These are phyloP conservation scores for Drymodes brunneopygia DNA, from an alignment of 2,113 vertebrate species.

Conservation along the genomic window DNA sequence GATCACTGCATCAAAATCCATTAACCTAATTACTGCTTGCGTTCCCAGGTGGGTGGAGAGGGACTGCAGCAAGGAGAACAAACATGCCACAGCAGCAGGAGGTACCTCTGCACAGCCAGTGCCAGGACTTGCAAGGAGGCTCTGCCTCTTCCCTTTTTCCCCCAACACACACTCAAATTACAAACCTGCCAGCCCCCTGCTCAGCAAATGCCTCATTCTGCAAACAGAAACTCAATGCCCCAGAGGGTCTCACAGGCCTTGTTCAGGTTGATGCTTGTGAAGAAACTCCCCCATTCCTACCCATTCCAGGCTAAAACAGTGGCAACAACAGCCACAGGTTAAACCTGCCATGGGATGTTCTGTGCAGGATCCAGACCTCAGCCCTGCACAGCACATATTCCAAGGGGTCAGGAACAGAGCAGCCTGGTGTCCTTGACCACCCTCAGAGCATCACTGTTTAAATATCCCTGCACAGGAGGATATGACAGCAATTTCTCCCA, in stretches of 20 bases:
- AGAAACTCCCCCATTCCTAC: not conserved
- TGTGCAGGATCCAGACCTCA: rapidly evolving
- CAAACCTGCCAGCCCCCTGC: not conserved
- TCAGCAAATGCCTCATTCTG: not conserved
- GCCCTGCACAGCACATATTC: rapidly evolving
- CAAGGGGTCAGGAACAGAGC: not conserved
- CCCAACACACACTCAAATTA: not conserved
- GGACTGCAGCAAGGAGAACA: not conserved
- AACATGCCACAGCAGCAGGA: not conserved
- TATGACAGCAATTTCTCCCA: rapidly evolving
- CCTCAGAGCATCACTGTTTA: not conserved
- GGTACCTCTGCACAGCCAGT: rapidly evolving
- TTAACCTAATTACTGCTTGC: not conserved
- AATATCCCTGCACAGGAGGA: not conserved
- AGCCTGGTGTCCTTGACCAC: not conserved
- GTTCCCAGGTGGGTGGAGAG: not conserved
- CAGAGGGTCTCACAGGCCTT: not conserved
- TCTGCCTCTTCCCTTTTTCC: not conserved
- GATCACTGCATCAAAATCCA: not conserved
- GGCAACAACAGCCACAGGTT: rapidly evolving
- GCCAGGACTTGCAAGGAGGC: not conserved
- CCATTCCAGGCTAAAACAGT: not conserved
- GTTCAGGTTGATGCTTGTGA: not conserved
- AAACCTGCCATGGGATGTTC: not conserved
- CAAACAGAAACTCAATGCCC: not conserved